Conservation (phyloP, 2,888 invertebrate genomes). For the Lasioglossum calceatum region DNA sequence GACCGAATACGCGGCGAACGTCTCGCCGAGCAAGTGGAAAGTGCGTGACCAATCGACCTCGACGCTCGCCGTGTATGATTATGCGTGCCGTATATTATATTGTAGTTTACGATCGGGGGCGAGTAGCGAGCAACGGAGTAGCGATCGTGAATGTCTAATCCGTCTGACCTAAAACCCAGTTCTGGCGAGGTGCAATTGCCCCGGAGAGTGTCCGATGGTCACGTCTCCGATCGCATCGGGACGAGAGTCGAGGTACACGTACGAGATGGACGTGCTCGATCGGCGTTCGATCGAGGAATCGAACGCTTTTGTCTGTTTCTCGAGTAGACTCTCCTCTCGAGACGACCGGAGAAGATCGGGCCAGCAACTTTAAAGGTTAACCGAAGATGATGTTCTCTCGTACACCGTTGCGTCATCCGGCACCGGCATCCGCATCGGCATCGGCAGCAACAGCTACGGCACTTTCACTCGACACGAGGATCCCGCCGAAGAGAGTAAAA, state of each 20-base stretch:
- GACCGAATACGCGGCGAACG: background rate
- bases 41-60: background rate
- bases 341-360: background rate
- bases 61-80: background rate
- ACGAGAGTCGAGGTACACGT: background rate
- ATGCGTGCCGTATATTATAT: background rate
- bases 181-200: background rate
- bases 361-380: constrained; percentile 71
- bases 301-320: constrained; percentile 23
- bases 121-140: background rate
- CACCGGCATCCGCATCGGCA: background rate
- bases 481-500: constrained; percentile 26
- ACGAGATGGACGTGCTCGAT: constrained; percentile 25
- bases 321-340: background rate
- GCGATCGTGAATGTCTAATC: background rate
- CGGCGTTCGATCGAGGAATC: constrained; percentile 45
- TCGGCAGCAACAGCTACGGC: constrained; percentile 56
- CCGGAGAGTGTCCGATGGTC: background rate
- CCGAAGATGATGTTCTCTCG: constrained; percentile 68
- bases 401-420: constrained; percentile 71
- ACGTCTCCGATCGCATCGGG: background rate
- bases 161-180: constrained; percentile 3
- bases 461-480: constrained; percentile 72
- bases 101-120: background rate
- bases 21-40: background rate